Conservation (phyloP, 2,113 vertebrate genomes). For the Chroicocephalus ridibundus region DNA sequence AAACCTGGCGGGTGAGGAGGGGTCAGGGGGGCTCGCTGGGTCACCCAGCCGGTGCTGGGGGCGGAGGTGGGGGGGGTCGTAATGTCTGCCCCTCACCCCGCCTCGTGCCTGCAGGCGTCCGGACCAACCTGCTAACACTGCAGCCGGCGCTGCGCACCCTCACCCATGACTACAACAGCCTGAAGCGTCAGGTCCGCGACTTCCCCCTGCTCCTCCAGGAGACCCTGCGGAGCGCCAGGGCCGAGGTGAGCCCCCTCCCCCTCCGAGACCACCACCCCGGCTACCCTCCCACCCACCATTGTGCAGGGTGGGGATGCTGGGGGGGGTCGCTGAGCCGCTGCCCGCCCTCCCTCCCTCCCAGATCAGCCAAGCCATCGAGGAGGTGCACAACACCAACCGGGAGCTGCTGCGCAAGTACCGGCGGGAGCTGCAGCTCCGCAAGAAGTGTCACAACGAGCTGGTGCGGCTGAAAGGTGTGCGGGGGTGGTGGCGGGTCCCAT, state of each 20-base stretch:
- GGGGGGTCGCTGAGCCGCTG: rapidly evolving
- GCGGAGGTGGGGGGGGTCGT: background rate
- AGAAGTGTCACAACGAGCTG: slow-evolving; percentile 96
- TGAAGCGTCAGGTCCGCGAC: slow-evolving; percentile 92
- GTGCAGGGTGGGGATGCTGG: rapidly evolving
- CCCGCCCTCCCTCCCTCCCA: background rate
- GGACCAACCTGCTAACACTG: slow-evolving; percentile 89
- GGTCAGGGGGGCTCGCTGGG: rapidly evolving
- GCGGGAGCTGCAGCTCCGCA: slow-evolving; percentile 92
- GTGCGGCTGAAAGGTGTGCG: slow-evolving; percentile 89
- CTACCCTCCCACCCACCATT: background rate
- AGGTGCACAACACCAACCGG: slow-evolving; percentile 87
- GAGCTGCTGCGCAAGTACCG: slow-evolving; percentile 94
- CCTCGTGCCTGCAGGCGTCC: slow-evolving; percentile 76
- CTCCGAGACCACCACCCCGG: rapidly evolving
- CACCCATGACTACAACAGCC: slow-evolving; percentile 90
- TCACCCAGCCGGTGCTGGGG: rapidly evolving
- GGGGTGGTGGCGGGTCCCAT: background rate
- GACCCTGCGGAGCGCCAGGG: slow-evolving; percentile 83
- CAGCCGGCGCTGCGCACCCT: slow-evolving; percentile 93
- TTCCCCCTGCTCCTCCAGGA: slow-evolving; percentile 92
- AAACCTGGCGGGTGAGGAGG: slow-evolving; percentile 89
- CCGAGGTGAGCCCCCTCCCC: slow-evolving; percentile 76
- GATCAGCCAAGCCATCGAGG: slow-evolving; percentile 91
- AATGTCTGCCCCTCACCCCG: background rate